A percentile compares a stretch with the other conserved stretches of the same genome.
Conservation (phyloP, 2,113 vertebrate genomes). For the Eptesicus fuscus region DNA sequence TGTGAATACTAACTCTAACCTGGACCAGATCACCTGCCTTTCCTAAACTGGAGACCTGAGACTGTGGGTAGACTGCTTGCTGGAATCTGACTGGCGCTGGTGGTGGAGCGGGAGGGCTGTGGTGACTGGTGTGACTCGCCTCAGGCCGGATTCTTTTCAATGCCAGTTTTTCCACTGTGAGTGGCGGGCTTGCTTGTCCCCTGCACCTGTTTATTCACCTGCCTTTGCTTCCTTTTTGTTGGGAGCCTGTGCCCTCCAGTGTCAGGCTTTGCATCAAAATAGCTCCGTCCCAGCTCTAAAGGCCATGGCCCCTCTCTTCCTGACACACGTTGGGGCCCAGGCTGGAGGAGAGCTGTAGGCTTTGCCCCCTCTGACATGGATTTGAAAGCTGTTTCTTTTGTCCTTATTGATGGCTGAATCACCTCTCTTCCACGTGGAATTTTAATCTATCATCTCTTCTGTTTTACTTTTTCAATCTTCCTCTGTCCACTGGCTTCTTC, state of each 20-base stretch:
- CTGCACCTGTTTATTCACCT: neutral
- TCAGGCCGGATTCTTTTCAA: neutral
- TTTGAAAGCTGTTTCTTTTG: neutral
- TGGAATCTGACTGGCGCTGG: neutral
- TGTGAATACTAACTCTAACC: neutral
- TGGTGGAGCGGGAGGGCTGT: neutral
- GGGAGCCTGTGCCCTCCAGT: neutral
- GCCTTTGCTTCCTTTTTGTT: neutral
- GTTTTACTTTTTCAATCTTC: neutral
- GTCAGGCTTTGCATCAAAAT: neutral
- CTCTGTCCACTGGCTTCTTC: neutral
- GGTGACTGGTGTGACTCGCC: neutral
- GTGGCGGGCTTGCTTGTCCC: neutral
- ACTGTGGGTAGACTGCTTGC: neutral
- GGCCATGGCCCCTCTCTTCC: neutral
- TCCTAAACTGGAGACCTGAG: neutral
- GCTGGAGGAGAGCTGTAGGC: neutral
- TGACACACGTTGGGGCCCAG: neutral
- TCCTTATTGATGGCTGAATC: neutral
- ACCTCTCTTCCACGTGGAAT: too few species aligned
- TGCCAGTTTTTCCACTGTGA: neutral
- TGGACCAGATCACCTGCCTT: neutral
- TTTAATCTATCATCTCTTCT: neutral
- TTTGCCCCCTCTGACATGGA: neutral
- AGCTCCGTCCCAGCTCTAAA: neutral